Percentiles rank a stretch among this genome's conserved stretches.
Evolutionary conservation across 2,888 invertebrate genomes (phyloP).

Genomic region (Holacanthella duospinosa): DNA sequence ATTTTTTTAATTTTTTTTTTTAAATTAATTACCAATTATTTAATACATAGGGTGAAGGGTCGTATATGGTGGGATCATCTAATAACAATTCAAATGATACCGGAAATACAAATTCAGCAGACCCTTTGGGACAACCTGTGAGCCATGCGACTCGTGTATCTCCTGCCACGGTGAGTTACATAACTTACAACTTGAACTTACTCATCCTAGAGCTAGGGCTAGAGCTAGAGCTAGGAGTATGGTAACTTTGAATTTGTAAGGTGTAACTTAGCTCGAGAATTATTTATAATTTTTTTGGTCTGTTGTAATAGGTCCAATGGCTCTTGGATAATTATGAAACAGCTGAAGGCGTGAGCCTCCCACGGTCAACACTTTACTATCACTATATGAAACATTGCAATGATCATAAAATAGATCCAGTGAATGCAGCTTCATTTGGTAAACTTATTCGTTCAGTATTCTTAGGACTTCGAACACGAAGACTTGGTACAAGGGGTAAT

Average conservation of each 20-base stretch:
- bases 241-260: too few species aligned
- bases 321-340: slow-evolving; percentile 52
- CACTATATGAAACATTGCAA: slow-evolving; percentile 94
- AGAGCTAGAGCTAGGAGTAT: too few species aligned
- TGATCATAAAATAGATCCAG: slow-evolving; percentile 87
- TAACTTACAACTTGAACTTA: too few species aligned
- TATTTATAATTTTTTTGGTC: too few species aligned
- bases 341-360: slow-evolving; percentile 51
- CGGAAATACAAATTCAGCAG: not conserved
- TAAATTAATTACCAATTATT: too few species aligned
- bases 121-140: slow-evolving; percentile 2
- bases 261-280: too few species aligned
- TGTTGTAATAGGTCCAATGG: slow-evolving; percentile 46
- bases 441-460: slow-evolving; percentile 97
- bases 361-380: slow-evolving; percentile 60
- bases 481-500: slow-evolving; percentile 92
- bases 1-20: too few species aligned
- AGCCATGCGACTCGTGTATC: not conserved
- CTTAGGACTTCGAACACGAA: slow-evolving; percentile 81
- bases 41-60: not conserved
- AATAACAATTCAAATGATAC: not conserved
- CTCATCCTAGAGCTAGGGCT: too few species aligned
- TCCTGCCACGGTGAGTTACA: not conserved
- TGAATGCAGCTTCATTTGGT: slow-evolving; percentile 98
- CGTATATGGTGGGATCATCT: not conserved